These are phyloP conservation scores for Mercenaria mercenaria DNA, from an alignment of 1,140 invertebrate genomes.

Conservation along the genomic window DNA sequence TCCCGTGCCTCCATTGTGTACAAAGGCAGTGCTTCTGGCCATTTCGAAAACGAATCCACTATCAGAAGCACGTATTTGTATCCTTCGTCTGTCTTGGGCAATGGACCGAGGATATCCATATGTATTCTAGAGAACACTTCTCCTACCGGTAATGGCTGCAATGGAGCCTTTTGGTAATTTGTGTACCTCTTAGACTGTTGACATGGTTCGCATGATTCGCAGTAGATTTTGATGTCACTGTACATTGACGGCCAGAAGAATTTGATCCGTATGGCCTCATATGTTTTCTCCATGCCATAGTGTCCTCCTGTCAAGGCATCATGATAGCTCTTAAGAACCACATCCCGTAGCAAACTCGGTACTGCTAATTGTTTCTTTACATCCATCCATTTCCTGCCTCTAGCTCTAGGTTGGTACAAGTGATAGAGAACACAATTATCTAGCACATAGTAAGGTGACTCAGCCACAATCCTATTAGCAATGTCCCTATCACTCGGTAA, in stretches of 20 bases:
- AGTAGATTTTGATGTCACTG: constrained; percentile 29
- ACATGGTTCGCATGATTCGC: constrained; percentile 55
- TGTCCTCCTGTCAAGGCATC: constrained; percentile 51
- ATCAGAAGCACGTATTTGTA: no score
- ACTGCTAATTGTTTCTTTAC: constrained; percentile 38
- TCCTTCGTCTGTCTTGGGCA: no score
- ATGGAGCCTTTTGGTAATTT: constrained; percentile 11
- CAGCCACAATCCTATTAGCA: constrained; percentile 6
- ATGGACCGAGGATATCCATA: constrained; percentile 34
- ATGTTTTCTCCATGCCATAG: constrained; percentile 46
- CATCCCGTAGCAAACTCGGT: constrained; percentile 9
- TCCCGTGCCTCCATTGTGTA: constrained; percentile 42
- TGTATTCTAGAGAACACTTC: constrained; percentile 1
- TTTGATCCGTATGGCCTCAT: constrained; percentile 42
- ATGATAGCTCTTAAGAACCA: constrained; percentile 42
- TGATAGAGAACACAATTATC: constrained; percentile 54
- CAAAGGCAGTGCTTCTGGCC: no score
- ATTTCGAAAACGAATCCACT: no score
- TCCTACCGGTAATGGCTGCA: no score
- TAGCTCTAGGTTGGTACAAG: constrained; percentile 13
- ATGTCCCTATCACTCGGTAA: not conserved
- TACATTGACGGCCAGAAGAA: constrained; percentile 48
- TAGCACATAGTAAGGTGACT: constrained; percentile 11
- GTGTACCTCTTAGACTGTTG: constrained; percentile 21
- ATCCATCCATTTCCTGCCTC: constrained; percentile 24